These are phyloP conservation scores for Callyntrura guangdongensis DNA, from an alignment of 2,888 invertebrate genomes.

Conservation along the genomic window DNA sequence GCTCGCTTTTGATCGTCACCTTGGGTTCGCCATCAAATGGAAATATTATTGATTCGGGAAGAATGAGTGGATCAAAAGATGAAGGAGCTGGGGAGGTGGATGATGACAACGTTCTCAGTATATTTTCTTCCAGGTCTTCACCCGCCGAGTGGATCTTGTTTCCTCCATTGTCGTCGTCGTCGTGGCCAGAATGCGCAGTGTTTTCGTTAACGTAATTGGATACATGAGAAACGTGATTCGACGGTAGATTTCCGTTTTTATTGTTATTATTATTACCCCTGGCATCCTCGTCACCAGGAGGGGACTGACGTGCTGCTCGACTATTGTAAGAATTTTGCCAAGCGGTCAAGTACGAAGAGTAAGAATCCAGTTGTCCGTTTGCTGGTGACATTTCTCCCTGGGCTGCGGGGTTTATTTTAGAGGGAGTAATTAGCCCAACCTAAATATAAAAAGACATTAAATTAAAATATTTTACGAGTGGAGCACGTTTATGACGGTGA, in stretches of 20 bases:
- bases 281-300: too few relatives aligned
- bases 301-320: neutral
- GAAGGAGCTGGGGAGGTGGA: conserved; percentile 4
- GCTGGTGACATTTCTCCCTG: conserved; percentile 12
- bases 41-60: conserved; percentile 80
- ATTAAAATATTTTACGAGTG: conserved; percentile 22
- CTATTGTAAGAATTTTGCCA: conserved; percentile 7
- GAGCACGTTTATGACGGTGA: neutral
- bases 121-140: neutral
- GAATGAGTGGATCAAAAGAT: conserved; percentile 65
- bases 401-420: neutral
- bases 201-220: conserved; percentile 40
- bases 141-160: neutral
- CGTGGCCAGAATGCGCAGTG: conserved; percentile 16
- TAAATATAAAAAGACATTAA: conserved; percentile 44
- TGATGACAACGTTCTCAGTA: neutral
- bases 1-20: conserved; percentile 76
- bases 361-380: conserved; percentile 33
- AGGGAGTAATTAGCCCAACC: conserved; percentile 59
- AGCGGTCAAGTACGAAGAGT: conserved; percentile 1
- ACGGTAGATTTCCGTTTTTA: conserved; percentile 10
- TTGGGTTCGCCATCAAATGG: conserved; percentile 79
- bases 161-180: neutral
- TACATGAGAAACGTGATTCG: conserved; percentile 39
- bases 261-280: neutral